Evolutionary conservation across 2,113 vertebrate species (phyloP).

Genomic region (Dipodomys spectabilis): DNA sequence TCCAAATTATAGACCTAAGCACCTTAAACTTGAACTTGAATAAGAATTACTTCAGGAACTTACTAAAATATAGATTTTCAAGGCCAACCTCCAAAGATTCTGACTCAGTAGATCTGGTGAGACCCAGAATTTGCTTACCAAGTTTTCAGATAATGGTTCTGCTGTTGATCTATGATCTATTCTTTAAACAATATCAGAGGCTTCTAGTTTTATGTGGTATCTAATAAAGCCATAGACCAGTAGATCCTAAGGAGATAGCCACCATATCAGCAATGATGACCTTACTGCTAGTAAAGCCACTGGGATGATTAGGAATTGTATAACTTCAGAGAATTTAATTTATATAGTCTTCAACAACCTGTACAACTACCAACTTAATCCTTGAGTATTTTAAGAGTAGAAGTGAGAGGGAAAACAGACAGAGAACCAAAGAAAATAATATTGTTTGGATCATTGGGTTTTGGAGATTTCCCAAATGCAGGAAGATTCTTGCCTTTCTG

Average conservation of each 20-base stretch:
- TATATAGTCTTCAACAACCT: background rate
- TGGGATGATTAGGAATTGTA: background rate
- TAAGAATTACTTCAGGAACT: background rate
- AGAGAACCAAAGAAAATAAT: background rate
- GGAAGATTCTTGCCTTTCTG: background rate
- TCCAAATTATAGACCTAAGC: background rate
- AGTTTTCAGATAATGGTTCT: background rate
- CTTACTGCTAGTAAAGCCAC: background rate
- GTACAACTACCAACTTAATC: background rate
- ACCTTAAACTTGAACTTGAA: slow-evolving; percentile 11
- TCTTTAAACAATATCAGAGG: background rate
- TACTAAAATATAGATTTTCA: background rate
- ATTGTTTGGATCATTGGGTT: background rate
- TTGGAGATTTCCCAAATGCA: background rate
- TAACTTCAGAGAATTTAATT: background rate
- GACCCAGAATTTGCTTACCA: background rate
- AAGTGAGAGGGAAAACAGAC: background rate
- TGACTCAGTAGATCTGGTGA: background rate
- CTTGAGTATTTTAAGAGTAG: background rate
- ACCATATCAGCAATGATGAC: background rate
- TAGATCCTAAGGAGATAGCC: background rate
- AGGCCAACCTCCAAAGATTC: background rate
- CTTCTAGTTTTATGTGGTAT: background rate
- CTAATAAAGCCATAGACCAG: background rate
- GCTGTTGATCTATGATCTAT: background rate